A percentile compares a stretch with the other conserved stretches of the same genome.
Conservation (phyloP, 2,888 invertebrate genomes). For the Dynastes grantii region DNA sequence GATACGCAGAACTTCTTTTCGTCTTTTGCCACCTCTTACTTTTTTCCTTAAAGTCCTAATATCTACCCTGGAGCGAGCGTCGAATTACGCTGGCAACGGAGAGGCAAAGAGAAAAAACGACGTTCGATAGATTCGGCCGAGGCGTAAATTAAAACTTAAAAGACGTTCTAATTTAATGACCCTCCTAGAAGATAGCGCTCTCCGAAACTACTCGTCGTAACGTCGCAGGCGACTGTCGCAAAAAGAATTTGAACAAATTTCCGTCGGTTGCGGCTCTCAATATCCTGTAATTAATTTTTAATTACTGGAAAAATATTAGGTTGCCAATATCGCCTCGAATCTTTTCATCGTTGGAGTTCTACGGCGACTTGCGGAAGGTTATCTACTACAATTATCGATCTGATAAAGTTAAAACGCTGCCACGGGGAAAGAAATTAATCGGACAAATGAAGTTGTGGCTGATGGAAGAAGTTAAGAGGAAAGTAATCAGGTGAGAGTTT, state of each 20-base stretch:
- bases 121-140: not conserved
- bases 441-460: constrained; percentile 10
- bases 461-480: constrained; percentile 8
- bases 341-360: constrained; percentile 33
- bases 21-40: not conserved
- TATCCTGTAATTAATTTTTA: constrained; percentile 65
- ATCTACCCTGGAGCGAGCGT: constrained; percentile 1
- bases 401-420: constrained; percentile 12
- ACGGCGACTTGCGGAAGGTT: not conserved
- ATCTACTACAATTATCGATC: constrained; percentile 25
- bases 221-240: not conserved
- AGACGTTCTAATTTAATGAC: constrained; percentile 56
- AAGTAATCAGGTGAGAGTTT: constrained; percentile 10
- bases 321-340: constrained; percentile 51
- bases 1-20: not conserved
- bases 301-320: constrained; percentile 61
- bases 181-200: constrained; percentile 13
- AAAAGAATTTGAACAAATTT: constrained; percentile 52
- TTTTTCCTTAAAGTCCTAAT: not conserved
- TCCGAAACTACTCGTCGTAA: not conserved
- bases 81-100: not conserved
- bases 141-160: constrained; percentile 56
- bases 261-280: constrained; percentile 56
- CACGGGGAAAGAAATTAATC: constrained; percentile 15
- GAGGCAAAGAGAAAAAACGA: not conserved